Evolutionary conservation across 92 coral and sea anemone species (phyloP).

Genomic region (Epizoanthus ramosus): DNA sequence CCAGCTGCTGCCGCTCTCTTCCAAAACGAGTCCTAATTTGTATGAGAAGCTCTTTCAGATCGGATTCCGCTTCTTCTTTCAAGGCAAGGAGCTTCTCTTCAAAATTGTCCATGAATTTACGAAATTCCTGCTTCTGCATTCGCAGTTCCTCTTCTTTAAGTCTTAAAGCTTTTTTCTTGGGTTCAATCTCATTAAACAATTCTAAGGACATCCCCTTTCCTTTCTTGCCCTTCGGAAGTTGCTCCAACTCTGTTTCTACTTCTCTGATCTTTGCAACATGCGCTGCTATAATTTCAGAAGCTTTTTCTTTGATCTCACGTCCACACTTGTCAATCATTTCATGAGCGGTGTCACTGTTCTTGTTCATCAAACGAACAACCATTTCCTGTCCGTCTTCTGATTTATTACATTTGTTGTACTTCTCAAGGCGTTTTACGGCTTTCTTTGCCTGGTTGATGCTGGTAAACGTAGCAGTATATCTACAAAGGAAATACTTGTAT

Average conservation of each 20-base stretch:
- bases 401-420: background rate
- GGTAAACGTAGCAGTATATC: slow-evolving; percentile 34
- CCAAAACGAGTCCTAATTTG: slow-evolving; percentile 50
- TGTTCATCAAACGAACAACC: slow-evolving; percentile 24
- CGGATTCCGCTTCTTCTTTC: slow-evolving; percentile 17
- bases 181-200: slow-evolving; percentile 44
- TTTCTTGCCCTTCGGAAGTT: slow-evolving; percentile 16
- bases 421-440: slow-evolving; percentile 37
- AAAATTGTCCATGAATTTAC: slow-evolving; percentile 36
- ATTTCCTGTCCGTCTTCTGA: slow-evolving; percentile 17
- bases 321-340: slow-evolving; percentile 21
- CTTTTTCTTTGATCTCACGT: slow-evolving; percentile 39
- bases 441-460: slow-evolving; percentile 43
- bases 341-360: background rate
- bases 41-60: slow-evolving; percentile 14
- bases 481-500: slow-evolving; percentile 7
- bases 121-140: slow-evolving; percentile 56
- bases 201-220: slow-evolving; percentile 46
- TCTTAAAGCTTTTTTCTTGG: slow-evolving; percentile 52
- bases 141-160: slow-evolving; percentile 64
- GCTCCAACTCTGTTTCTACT: slow-evolving; percentile 8
- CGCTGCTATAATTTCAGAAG: background rate
- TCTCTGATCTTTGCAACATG: slow-evolving; percentile 36
- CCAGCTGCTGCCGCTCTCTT: slow-evolving; percentile 72
- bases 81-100: slow-evolving; percentile 33